A percentile compares a stretch with the other conserved stretches of the same genome.
These are phyloP conservation scores for Chrysemys picta DNA, from an alignment of 2,113 vertebrate genomes.

Conservation along the genomic window DNA sequence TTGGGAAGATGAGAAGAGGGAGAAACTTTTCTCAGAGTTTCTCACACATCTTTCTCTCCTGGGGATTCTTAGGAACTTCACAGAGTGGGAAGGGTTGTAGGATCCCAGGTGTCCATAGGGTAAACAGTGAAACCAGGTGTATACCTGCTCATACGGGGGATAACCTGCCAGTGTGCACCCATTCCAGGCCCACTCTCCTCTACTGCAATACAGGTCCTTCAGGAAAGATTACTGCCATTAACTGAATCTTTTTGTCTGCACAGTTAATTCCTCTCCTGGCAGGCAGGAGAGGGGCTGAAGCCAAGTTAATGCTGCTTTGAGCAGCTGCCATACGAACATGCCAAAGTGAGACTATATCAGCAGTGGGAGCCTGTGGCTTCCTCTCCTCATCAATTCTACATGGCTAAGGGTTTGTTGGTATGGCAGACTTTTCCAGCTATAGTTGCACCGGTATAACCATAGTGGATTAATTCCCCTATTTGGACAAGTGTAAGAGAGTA, in stretches of 20 bases:
- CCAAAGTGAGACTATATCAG: background rate
- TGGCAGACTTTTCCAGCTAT: background rate
- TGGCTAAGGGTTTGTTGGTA: background rate
- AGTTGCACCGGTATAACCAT: background rate
- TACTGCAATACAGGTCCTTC: background rate
- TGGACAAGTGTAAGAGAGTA: conserved; percentile 36
- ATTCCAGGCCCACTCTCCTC: background rate
- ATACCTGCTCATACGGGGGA: background rate
- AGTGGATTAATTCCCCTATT: conserved; percentile 19
- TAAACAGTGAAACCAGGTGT: background rate
- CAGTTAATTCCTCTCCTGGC: background rate
- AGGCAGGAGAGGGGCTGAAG: background rate
- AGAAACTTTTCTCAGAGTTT: background rate
- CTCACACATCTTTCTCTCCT: background rate
- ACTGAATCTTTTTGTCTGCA: background rate
- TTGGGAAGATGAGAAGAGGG: background rate
- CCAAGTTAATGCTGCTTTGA: background rate
- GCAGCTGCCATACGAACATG: background rate
- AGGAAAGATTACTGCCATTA: background rate
- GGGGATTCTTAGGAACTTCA: background rate
- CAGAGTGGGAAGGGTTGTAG: background rate
- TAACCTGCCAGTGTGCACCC: background rate
- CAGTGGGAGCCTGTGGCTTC: background rate
- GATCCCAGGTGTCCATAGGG: background rate
- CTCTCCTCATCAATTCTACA: background rate